Base-by-base conservation (phyloP, 1,140 invertebrate species). In the Halyomorpha halys region DNA sequence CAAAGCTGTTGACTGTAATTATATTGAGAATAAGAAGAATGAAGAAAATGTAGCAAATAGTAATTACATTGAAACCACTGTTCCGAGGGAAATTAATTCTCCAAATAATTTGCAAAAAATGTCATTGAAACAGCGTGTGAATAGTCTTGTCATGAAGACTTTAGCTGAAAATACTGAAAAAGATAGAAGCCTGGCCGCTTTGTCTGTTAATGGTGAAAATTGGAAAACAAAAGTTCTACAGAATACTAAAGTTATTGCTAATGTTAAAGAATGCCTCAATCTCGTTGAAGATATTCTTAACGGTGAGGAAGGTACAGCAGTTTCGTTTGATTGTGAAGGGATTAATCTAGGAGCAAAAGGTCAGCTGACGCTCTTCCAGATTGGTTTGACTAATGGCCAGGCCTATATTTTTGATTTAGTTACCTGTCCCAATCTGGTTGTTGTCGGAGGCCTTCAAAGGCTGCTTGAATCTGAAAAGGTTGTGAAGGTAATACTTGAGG, bases 321-420 rank as follows among this genome's bases (percentile, higher is more conserved):
- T 95, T 27, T 87, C 88, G 0, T 83, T 94, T 68, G 92, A 95
- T 74, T 92, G 88, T 69, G 92, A 96, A 77, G 92, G 92, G 19
- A 87, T 95, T 9, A 95, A 94, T 78, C 76, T 94, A 39, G 91
- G 91, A 2, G 74, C 84, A 0, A 91, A 89, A 72, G 90, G 89
- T 16, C 84, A 85, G 69, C 76, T 96, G 25, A 95, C 91, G 0
- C 74, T 95, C 23, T 80, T 95, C 69, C 91, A 95, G 76, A 83
- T 97, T 66, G 89, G 86, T 15, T 90, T 87, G 0, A 81, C 83
- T 69, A 79, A 81, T 51, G 89, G 90, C 19, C 84, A 85, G 72
- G 84, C 86, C 0, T 92, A 86, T 72, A 81, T 97, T 66, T 94
- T 97, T 74, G 95, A 98, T 78, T 80, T 97, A 45, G 83, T 93